These are phyloP conservation scores for Zoanthus sansibaricus DNA, from an alignment of 92 coral and sea anemone species.

Conservation along the genomic window DNA sequence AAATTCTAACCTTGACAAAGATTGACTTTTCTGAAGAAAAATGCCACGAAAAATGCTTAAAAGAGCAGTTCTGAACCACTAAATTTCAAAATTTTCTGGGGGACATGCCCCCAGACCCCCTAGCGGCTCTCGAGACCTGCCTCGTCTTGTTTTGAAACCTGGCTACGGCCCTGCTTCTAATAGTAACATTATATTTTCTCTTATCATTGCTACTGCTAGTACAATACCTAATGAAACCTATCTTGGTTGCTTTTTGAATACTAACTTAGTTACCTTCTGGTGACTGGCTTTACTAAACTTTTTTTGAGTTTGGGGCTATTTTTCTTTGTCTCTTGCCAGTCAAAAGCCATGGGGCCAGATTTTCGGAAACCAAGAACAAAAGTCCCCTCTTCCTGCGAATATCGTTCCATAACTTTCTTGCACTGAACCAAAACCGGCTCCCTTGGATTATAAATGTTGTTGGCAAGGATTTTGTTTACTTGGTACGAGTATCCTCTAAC, in stretches of 20 bases:
- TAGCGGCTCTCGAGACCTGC: too few species aligned
- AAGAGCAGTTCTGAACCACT: too few species aligned
- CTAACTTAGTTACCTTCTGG: too few species aligned
- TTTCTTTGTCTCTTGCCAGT: constrained; percentile 32
- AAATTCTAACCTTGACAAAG: too few species aligned
- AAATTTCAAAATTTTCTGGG: too few species aligned
- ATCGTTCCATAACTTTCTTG: constrained; percentile 34
- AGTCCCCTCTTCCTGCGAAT: constrained; percentile 33
- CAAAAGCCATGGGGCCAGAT: constrained; percentile 47
- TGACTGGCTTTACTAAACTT: too few species aligned
- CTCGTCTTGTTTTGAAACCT: too few species aligned
- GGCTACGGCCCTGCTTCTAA: too few species aligned
- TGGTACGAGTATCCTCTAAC: constrained; percentile 35
- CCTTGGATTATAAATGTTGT: constrained; percentile 33
- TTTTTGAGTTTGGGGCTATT: not conserved
- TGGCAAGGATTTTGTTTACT: constrained; percentile 32
- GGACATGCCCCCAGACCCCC: too few species aligned
- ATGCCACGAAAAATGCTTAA: too few species aligned
- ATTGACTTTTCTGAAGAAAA: too few species aligned
- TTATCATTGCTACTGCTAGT: not conserved
- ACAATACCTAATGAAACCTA: not conserved
- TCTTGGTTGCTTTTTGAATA: not conserved
- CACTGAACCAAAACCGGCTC: constrained; percentile 38
- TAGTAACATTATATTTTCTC: not conserved
- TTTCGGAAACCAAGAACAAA: constrained; percentile 44